Evolutionary conservation across 2,113 vertebrate species (phyloP).

Genomic region (Oenanthe oenanthe): DNA sequence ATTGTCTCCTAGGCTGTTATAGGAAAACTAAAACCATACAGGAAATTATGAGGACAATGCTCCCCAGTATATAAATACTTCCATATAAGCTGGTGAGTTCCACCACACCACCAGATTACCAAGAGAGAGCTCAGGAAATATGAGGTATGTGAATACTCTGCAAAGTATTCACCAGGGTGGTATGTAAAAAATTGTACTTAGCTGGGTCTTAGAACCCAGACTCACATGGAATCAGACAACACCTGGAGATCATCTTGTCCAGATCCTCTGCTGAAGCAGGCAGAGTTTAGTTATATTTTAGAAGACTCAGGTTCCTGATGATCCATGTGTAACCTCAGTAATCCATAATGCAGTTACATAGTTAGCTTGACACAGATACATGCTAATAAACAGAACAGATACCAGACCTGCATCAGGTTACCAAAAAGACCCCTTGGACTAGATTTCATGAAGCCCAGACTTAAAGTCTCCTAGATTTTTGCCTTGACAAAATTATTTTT

Average conservation of each 20-base stretch:
- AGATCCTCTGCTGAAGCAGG: not conserved
- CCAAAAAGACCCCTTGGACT: not conserved
- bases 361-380: not conserved
- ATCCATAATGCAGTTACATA: not conserved
- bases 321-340: not conserved
- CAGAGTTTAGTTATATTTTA: not conserved
- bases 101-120: not conserved
- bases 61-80: not conserved
- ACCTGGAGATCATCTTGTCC: not conserved
- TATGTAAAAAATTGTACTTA: not conserved
- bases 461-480: not conserved
- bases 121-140: not conserved
- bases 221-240: not conserved
- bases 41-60: not conserved
- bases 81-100: not conserved
- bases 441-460: not conserved
- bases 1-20: not conserved
- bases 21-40: constrained; percentile 1
- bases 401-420: not conserved
- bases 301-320: not conserved
- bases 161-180: not conserved
- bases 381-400: not conserved
- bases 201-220: not conserved
- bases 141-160: fast-evolving
- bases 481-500: not conserved